These are phyloP conservation scores for Aspidiotus destructor DNA, from an alignment of 2,888 invertebrate species.

Conservation along the genomic window DNA sequence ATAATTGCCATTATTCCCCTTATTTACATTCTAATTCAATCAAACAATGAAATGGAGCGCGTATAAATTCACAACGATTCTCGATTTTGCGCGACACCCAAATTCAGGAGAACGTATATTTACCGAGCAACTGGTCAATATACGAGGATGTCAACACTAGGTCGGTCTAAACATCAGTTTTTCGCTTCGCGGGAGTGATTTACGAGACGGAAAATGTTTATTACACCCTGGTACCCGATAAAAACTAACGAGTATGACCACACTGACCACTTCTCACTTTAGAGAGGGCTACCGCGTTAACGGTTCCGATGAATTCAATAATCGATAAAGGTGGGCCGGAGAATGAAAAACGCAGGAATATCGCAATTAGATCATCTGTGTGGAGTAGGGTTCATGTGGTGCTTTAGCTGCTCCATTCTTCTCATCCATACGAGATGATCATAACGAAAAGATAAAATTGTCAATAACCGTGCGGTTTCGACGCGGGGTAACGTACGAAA, in stretches of 20 bases:
- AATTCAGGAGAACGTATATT: too few relatives aligned
- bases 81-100: too few relatives aligned
- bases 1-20: too few relatives aligned
- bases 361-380: neutral
- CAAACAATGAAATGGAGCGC: too few relatives aligned
- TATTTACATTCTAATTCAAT: too few relatives aligned
- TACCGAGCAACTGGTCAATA: too few relatives aligned
- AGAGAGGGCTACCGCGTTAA: neutral
- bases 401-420: neutral
- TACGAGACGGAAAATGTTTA: conserved; percentile 8
- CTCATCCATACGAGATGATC: neutral
- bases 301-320: conserved; percentile 5
- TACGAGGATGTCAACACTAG: too few relatives aligned
- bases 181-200: neutral
- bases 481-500: too few relatives aligned
- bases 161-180: too few relatives aligned
- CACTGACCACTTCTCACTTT: neutral
- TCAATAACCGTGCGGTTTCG: too few relatives aligned
- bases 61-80: too few relatives aligned
- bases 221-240: conserved; percentile 2
- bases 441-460: neutral
- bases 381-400: too few relatives aligned
- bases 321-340: neutral
- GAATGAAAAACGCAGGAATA: neutral
- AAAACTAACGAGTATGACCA: conserved; percentile 5